Base-by-base conservation (phyloP, 64 coral and sea anemone species). In the Cladopsammia gracilis region DNA sequence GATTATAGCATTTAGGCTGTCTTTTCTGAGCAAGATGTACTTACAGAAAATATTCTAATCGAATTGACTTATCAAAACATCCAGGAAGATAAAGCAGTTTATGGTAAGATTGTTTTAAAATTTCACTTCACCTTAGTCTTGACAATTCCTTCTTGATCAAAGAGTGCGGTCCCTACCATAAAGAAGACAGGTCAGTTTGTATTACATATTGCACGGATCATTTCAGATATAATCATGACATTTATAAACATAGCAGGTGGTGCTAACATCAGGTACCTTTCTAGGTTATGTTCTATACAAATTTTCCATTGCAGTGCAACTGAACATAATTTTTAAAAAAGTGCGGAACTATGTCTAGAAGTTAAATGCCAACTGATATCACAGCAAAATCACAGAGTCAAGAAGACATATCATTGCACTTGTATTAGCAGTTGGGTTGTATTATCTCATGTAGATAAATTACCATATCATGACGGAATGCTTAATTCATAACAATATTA, bases 191-290 rank as follows among this genome's bases (percentile, higher is more conserved):
- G 80, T 84, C 80, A 84, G n/a, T 84, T 84, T 44, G 62, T 84
- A 84, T 84, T 84, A 84, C 80, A 84, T 84, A 84, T 68, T 52
- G 80, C 80, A 84, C 80, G 80, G 80, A 64, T 84, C 80, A 84
- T 84, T 84, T 84, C 60, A 68, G 61, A 67, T 67, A 84, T 67
- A 25, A 84, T n/a, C n/a, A 67, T 46, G 11, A 14, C 44, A 68
- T 84, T 68, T 64, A 84, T 84, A 84, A 84, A 84, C 80, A 84
- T 25, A 45, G 19, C 80, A 84, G 80, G 80, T 84, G 80, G 80
- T 3, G 16, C 15, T 66, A 84, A 67, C 25, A 84, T 49, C 60
- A 83, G 62, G 80, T 67, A 68, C 67, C 68, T 65, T 64, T 44
- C 61, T 23, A 50, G 19, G 20, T 13, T 16, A 48, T n/a, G n/a